Base-by-base conservation (phyloP, 2,888 invertebrate species). In the Drosophila eohydei region DNA sequence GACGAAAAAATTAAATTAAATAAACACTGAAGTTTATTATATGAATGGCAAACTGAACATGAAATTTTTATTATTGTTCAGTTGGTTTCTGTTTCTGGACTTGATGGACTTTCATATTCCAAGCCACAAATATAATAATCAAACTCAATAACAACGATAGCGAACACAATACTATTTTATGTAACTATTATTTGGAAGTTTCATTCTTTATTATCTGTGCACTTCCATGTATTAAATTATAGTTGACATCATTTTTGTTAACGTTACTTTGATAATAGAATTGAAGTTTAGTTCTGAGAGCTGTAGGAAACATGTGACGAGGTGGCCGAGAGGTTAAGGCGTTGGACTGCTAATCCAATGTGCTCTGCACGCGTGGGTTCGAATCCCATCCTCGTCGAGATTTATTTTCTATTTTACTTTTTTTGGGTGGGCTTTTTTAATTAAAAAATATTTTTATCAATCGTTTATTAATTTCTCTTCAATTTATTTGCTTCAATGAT, bases 261-360 rank as follows among this genome's bases (percentile, higher is more conserved):
- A 38, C 6, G 9, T 52, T 16, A 1, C 51, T 36, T 52, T 74
- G 76, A 75, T 75, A 75, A 50, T 30, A 30, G 7, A n/a, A 7
- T 38, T 67, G 12, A 43, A 26, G 26, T 65, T 41, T 1, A 5
- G 41, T 65, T 41, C 48, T 56, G 41, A 21, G 26, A 5, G 9
- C 8, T 1, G 3, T 5, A 11, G 3, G 2, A 2, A 4, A 12
- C 6, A 55, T 16, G 32, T 79, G 95, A 95, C 95, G 95, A 95
- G 95, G 95, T 95, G 95, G 95, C 95, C 95, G 96, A 96, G 95
- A 95, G 96, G 96, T 96, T 96, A 96, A 95, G 95, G 95, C 95
- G 95, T 95, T 95, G 95, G 95, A 95, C 95, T 96, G 95, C 95
- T 96, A 96, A 96, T 95, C 95, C 95, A 95, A 95, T 96, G 95